Evolutionary conservation across 2,888 invertebrate genomes (phyloP).

Genomic region (Epirrita christyi): DNA sequence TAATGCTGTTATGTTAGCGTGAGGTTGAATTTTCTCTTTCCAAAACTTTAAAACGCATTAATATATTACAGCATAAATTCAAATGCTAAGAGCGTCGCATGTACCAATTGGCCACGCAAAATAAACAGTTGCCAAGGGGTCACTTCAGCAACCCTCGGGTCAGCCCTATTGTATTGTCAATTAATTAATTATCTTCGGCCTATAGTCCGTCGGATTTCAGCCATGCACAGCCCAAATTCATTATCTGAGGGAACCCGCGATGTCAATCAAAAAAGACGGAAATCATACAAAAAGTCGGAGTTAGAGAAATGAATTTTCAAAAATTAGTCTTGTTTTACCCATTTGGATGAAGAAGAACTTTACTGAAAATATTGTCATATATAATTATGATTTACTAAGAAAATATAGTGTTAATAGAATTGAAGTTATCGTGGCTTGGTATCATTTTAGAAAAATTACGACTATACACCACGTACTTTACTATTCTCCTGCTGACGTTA

Average conservation of each 20-base stretch:
- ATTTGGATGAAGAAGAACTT: too few relatives aligned
- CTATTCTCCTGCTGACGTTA: too few relatives aligned
- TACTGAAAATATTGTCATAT: too few relatives aligned
- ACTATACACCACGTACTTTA: too few relatives aligned
- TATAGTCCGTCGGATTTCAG: slow-evolving; percentile 54
- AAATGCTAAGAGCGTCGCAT: slow-evolving; percentile 51
- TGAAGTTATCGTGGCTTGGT: too few relatives aligned
- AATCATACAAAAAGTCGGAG: neutral
- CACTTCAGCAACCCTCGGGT: slow-evolving; percentile 30
- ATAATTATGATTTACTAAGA: too few relatives aligned
- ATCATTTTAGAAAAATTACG: too few relatives aligned
- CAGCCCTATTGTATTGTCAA: slow-evolving; percentile 64
- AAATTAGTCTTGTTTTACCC: neutral
- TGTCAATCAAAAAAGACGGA: slow-evolving; percentile 13
- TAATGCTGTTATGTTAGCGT: too few relatives aligned
- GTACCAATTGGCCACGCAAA: slow-evolving; percentile 62
- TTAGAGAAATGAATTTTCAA: neutral
- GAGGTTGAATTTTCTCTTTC: neutral
- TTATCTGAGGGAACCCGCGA: slow-evolving; percentile 45
- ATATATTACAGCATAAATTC: slow-evolving; percentile 34
- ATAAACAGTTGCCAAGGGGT: slow-evolving; percentile 49
- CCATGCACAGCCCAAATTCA: slow-evolving; percentile 59
- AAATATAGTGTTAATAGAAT: too few relatives aligned
- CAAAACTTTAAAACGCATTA: slow-evolving; percentile 16
- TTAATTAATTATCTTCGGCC: slow-evolving; percentile 75